Conservation (phyloP, 2,797 vertebrate genomes). For the Sciaenops ocellatus region DNA sequence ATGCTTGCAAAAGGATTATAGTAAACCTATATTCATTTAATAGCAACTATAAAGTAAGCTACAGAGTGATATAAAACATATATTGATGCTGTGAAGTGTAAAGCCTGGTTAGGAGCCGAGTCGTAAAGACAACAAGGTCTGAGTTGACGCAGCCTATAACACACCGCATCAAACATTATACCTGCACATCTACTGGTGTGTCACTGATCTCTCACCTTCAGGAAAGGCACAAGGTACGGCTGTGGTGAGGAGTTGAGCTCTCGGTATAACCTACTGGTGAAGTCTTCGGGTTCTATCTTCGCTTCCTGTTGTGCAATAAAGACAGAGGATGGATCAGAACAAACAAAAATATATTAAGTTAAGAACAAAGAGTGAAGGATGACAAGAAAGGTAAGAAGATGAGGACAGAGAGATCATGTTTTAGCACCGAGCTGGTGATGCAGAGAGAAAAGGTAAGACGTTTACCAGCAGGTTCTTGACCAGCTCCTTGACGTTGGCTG, state of each 20-base stretch:
- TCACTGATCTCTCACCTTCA: constrained; percentile 87
- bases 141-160: not conserved
- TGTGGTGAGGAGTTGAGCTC: constrained; percentile 96
- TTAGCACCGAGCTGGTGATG: not conserved
- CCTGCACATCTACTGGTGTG: not conserved
- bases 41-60: not conserved
- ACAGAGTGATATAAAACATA: not conserved
- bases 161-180: not conserved
- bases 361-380: not conserved
- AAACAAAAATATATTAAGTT: not conserved
- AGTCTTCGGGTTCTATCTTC: constrained; percentile 94
- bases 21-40: not conserved
- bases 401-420: not conserved
- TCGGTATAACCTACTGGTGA: constrained; percentile 91
- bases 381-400: not conserved
- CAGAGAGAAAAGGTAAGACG: not conserved
- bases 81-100: not conserved
- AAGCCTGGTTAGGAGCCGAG: not conserved
- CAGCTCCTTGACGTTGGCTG: constrained; percentile 92
- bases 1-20: not conserved
- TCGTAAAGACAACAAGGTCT: not conserved
- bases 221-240: constrained; percentile 96
- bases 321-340: constrained; percentile 10
- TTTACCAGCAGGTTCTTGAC: constrained; percentile 92
- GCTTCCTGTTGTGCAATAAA: constrained; percentile 83